Evolutionary conservation across 2,113 vertebrate species (phyloP).

Genomic region (Riparia riparia): DNA sequence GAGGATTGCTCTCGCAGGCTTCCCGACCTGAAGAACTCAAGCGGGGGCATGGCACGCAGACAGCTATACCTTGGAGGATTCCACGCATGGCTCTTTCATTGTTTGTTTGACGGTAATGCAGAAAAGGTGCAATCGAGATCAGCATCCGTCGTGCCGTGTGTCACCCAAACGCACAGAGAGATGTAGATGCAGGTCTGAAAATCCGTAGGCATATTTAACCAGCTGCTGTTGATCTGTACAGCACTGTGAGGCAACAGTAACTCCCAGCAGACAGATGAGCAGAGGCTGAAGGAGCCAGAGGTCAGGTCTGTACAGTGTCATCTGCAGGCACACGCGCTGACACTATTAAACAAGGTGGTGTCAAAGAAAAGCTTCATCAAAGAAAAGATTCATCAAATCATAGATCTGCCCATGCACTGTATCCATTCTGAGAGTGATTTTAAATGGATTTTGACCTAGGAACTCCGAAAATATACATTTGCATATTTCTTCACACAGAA

Average conservation of each 20-base stretch:
- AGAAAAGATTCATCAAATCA: not conserved
- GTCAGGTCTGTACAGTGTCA: not conserved
- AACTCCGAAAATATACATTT: not conserved
- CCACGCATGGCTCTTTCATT: not conserved
- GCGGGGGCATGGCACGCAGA: not conserved
- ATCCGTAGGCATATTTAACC: not conserved
- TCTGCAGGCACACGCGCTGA: not conserved
- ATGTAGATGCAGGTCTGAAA: not conserved
- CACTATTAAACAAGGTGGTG: not conserved
- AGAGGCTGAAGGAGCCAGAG: slow-evolving; percentile 21
- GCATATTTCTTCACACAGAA: not conserved
- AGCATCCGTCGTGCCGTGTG: not conserved
- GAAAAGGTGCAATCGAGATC: not conserved
- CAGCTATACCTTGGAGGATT: slow-evolving; percentile 31
- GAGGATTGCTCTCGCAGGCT: not conserved
- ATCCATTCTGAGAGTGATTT: not conserved
- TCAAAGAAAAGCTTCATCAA: not conserved
- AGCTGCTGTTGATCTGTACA: not conserved
- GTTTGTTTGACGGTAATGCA: slow-evolving; percentile 26
- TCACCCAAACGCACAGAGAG: not conserved
- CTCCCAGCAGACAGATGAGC: not conserved
- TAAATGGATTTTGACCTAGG: not conserved
- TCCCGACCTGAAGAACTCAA: not conserved
- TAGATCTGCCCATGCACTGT: not conserved
- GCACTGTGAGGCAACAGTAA: not conserved